These are phyloP conservation scores for Diarsia brunnea DNA, from an alignment of 2,888 invertebrate species.

Conservation along the genomic window DNA sequence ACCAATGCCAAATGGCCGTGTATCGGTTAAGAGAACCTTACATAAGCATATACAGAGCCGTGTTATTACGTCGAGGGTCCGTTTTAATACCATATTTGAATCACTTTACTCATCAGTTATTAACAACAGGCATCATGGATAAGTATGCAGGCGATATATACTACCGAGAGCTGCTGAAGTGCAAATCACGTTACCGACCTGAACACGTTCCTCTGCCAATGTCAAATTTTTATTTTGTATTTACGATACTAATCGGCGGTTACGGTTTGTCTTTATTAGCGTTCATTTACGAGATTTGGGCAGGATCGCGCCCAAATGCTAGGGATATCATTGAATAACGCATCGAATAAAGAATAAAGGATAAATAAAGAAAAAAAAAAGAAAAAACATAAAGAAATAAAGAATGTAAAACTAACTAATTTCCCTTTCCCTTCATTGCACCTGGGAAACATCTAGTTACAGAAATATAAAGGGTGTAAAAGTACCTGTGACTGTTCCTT, in stretches of 20 bases:
- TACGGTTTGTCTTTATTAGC: conserved; percentile 63
- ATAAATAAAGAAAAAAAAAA: too few species aligned
- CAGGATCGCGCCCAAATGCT: background rate
- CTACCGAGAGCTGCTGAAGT: conserved; percentile 61
- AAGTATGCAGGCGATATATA: conserved; percentile 53
- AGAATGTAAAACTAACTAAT: too few species aligned
- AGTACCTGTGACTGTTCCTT: too few species aligned
- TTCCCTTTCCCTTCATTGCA: too few species aligned
- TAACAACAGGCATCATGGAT: conserved; percentile 59
- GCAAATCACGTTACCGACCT: conserved; percentile 46
- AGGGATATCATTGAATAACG: background rate
- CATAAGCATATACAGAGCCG: conserved; percentile 56
- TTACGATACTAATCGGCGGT: conserved; percentile 67
- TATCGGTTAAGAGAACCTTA: conserved; percentile 65
- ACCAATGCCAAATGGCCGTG: conserved; percentile 58
- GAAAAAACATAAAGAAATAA: too few species aligned
- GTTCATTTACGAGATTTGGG: conserved; percentile 61
- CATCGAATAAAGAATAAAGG: background rate
- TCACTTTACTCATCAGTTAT: conserved; percentile 44
- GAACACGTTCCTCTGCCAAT: conserved; percentile 44
- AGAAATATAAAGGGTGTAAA: too few species aligned
- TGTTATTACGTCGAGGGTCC: conserved; percentile 74
- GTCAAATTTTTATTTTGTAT: conserved; percentile 59
- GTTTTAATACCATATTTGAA: conserved; percentile 55
- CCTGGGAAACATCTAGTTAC: too few species aligned